phyloP scores from a whole-genome alignment of 1,140 invertebrate species.

The Drosophila melanogaster region Release_6_plus_ISO1_MT NC_004354.4:15286001-15286500 shows the following conservation, averaged over 20 bases:
- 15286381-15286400: constrained; percentile 33
- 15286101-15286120: constrained; percentile 25
- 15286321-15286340: not conserved
- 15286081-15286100: constrained; percentile 31
- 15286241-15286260: constrained; percentile 38
- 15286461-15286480: too few relatives aligned
- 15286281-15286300: constrained; percentile 80
- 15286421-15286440: constrained; percentile 34
- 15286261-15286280: constrained; percentile 46
- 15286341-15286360: not conserved
- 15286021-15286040: not conserved
- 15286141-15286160: constrained; percentile 76
- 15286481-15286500: too few relatives aligned
- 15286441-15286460: constrained; percentile 4
- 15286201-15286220: constrained; percentile 11
- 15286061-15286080: constrained; percentile 43
- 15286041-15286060: constrained; percentile 1
- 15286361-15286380: constrained; percentile 34
- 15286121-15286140: constrained; percentile 40
- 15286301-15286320: constrained; percentile 45
- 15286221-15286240: not conserved
- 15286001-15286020: constrained; percentile 12
- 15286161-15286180: constrained; percentile 51
- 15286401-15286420: constrained; percentile 32
- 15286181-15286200: not conserved